Evolutionary conservation across 2,888 invertebrate genomes (phyloP).

Genomic region (Thereva nobilitata): DNA sequence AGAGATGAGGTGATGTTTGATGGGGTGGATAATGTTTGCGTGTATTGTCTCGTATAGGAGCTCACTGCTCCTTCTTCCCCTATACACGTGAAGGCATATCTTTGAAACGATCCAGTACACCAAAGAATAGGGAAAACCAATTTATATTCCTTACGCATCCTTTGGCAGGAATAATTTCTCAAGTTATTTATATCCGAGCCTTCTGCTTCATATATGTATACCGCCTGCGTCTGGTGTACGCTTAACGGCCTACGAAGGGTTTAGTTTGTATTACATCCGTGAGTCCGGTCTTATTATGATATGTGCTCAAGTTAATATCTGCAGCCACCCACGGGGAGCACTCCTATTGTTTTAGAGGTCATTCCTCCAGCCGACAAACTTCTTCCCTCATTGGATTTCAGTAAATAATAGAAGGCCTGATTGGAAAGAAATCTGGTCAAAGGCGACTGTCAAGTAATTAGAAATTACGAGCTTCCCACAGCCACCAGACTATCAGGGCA

Average conservation of each 20-base stretch:
- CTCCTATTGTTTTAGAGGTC: conserved; percentile 22
- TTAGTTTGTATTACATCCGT: conserved; percentile 28
- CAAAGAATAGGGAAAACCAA: conserved; percentile 28
- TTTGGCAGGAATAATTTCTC: conserved; percentile 40
- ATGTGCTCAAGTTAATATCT: conserved; percentile 32
- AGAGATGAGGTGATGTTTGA: conserved; percentile 26
- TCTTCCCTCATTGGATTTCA: conserved; percentile 5
- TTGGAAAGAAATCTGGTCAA: too few relatives aligned
- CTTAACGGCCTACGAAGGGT: conserved; percentile 21
- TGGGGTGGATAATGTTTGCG: conserved; percentile 18
- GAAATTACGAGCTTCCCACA: too few relatives aligned
- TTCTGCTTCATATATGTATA: neutral
- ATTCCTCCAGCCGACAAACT: conserved; percentile 8
- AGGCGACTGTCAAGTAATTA: too few relatives aligned
- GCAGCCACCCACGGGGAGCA: conserved; percentile 1
- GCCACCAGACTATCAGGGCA: too few relatives aligned
- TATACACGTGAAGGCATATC: conserved; percentile 18
- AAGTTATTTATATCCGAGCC: conserved; percentile 38
- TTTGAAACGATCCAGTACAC: conserved; percentile 4
- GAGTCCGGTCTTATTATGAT: conserved; percentile 29
- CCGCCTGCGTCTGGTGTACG: conserved; percentile 10
- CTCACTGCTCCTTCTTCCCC: neutral
- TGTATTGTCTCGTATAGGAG: conserved; percentile 17
- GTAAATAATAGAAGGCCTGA: too few relatives aligned
- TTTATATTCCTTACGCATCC: conserved; percentile 42